Conservation (phyloP, 2,797 vertebrate species). For the Alcedo quadribrachys region DNA sequence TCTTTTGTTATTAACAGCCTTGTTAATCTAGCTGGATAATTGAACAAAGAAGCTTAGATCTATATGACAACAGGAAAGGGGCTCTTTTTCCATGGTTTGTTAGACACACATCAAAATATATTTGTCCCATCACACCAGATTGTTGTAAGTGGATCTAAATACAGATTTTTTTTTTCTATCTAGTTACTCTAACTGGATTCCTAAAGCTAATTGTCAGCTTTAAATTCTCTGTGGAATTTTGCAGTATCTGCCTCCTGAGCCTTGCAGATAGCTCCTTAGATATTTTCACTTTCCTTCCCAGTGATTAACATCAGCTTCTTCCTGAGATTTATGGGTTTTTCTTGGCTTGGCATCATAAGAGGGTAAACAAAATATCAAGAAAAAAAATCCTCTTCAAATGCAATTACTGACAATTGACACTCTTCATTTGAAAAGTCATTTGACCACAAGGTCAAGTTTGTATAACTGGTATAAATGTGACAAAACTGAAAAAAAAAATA, state of each 20-base stretch:
- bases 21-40: background rate
- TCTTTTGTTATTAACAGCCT: background rate
- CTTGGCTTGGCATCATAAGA: background rate
- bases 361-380: background rate
- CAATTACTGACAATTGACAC: background rate
- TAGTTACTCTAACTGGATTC: background rate
- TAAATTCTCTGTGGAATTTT: background rate
- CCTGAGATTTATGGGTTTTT: background rate
- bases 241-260: background rate
- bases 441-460: background rate
- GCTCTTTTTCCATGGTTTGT: background rate
- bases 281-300: background rate
- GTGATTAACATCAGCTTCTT: background rate
- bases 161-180: background rate
- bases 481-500: background rate
- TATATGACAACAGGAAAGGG: background rate
- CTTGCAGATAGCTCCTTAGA: background rate
- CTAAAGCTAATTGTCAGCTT: background rate
- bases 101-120: background rate
- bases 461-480: background rate
- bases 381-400: background rate
- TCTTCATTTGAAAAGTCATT: background rate
- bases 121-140: background rate
- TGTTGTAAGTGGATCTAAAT: background rate
- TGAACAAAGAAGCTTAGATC: constrained; percentile 5